Percentiles rank a stretch among this genome's conserved stretches.
phyloP scores from a whole-genome alignment of 2,888 invertebrate genomes.

The Melipona beecheii region DNA sequence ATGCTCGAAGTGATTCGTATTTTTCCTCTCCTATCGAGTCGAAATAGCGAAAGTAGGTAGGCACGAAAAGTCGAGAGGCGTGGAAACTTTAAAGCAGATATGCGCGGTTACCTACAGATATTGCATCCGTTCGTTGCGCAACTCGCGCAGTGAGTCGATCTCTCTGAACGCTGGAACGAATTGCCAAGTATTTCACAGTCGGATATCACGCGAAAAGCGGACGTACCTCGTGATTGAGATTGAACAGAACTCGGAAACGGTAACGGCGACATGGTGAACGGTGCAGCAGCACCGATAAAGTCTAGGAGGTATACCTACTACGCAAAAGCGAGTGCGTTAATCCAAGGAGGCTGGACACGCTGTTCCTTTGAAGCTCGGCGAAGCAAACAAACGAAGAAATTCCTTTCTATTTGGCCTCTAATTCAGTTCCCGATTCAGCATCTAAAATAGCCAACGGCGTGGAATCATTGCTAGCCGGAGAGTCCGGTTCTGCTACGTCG shows the following conservation, averaged over 20 bases:
- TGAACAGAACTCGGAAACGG: conserved; percentile 12
- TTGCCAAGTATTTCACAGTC: neutral
- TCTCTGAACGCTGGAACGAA: conserved; percentile 1
- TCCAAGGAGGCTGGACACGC: neutral
- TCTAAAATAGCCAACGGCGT: conserved; percentile 33
- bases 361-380: conserved; percentile 13
- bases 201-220: neutral
- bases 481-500: conserved; percentile 29
- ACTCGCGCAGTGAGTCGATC: neutral
- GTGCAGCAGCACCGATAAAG: neutral
- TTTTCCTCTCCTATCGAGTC: neutral
- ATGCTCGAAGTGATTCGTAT: too few relatives aligned
- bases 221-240: conserved; percentile 15
- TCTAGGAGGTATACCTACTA: neutral
- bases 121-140: conserved; percentile 1
- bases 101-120: neutral
- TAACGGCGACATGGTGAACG: conserved; percentile 7
- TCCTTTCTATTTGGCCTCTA: conserved; percentile 20
- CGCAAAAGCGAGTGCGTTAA: conserved; percentile 7
- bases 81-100: neutral
- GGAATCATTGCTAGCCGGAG: conserved; percentile 10
- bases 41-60: neutral
- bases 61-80: neutral
- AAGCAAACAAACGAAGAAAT: conserved; percentile 23
- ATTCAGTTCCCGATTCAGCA: conserved; percentile 28